phyloP scores from a whole-genome alignment of 2,797 vertebrate species.

The Pelodytes ibericus region DNA sequence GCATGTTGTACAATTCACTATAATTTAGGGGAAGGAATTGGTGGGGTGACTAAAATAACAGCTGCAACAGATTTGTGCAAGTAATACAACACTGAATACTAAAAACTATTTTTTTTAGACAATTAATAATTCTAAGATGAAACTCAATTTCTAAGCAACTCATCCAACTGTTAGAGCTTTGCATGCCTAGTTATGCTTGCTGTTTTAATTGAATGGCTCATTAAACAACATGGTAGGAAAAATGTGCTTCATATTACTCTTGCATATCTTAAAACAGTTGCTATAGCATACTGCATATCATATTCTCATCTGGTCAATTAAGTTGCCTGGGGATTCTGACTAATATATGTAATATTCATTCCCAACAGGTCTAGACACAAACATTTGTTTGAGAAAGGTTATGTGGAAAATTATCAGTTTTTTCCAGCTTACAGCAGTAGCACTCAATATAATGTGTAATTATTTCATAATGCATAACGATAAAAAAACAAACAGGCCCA shows the following conservation, averaged over 20 bases:
- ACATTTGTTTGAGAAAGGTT: slow-evolving; percentile 54
- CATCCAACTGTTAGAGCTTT: slow-evolving; percentile 27
- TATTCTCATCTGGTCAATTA: slow-evolving; percentile 45
- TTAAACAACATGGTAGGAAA: slow-evolving; percentile 43
- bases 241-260: slow-evolving; percentile 44
- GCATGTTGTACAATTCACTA: no score
- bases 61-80: no score
- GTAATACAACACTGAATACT: no score
- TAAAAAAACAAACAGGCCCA: slow-evolving; percentile 54
- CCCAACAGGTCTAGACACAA: slow-evolving; percentile 53
- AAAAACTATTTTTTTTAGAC: no score
- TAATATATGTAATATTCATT: slow-evolving; percentile 58
- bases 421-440: slow-evolving; percentile 44
- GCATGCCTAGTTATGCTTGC: slow-evolving; percentile 18
- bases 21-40: no score
- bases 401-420: slow-evolving; percentile 57
- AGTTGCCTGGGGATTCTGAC: slow-evolving; percentile 32
- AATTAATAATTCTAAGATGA: slow-evolving; percentile 42
- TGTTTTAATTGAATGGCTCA: slow-evolving; percentile 51
- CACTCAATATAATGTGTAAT: slow-evolving; percentile 31
- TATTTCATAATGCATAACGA: slow-evolving; percentile 57
- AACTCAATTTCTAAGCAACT: slow-evolving; percentile 26
- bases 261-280: slow-evolving; percentile 17
- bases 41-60: no score
- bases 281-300: slow-evolving; percentile 52